A percentile compares a stretch with the other conserved stretches of the same genome.
phyloP scores from a whole-genome alignment of 2,888 invertebrate genomes.

The Catonia carolina region DNA sequence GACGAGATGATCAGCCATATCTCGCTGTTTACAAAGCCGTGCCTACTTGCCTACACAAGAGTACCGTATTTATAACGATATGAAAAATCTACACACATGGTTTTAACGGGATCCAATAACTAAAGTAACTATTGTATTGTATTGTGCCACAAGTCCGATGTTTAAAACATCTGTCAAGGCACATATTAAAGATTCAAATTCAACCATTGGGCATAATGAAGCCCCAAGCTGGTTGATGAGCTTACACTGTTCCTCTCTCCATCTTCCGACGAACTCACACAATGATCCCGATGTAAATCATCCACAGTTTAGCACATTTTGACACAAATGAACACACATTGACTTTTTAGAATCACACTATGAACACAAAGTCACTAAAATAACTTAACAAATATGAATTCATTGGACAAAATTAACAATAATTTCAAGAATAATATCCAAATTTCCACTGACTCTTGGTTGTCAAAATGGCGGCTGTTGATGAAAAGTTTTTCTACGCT shows the following conservation, averaged over 20 bases:
- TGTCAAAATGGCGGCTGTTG: constrained; percentile 94
- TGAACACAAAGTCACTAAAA: constrained; percentile 42
- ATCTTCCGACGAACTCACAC: constrained; percentile 66
- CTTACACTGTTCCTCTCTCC: constrained; percentile 56
- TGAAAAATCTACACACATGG: constrained; percentile 44
- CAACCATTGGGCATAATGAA: constrained; percentile 77
- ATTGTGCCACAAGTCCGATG: constrained; percentile 55
- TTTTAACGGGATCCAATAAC: constrained; percentile 41
- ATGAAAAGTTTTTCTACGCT: constrained; percentile 93
- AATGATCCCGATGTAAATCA: constrained; percentile 54
- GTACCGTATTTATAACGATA: constrained; percentile 43
- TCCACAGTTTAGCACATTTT: constrained; percentile 23
- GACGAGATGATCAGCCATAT: constrained; percentile 90
- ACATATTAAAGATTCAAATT: constrained; percentile 62
- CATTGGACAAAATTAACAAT: constrained; percentile 43
- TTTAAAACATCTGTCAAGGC: constrained; percentile 67
- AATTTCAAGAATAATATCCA: constrained; percentile 63
- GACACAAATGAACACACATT: constrained; percentile 31
- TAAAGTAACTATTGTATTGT: constrained; percentile 38
- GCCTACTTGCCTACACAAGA: constrained; percentile 35
- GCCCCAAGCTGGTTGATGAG: constrained; percentile 50
- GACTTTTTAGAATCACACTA: constrained; percentile 27
- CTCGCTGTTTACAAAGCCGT: constrained; percentile 38
- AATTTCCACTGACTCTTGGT: constrained; percentile 70
- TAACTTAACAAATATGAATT: constrained; percentile 30